These are phyloP conservation scores for Orthochromis malagaraziensis DNA, from an alignment of 2,113 vertebrate species.

Conservation along the genomic window DNA sequence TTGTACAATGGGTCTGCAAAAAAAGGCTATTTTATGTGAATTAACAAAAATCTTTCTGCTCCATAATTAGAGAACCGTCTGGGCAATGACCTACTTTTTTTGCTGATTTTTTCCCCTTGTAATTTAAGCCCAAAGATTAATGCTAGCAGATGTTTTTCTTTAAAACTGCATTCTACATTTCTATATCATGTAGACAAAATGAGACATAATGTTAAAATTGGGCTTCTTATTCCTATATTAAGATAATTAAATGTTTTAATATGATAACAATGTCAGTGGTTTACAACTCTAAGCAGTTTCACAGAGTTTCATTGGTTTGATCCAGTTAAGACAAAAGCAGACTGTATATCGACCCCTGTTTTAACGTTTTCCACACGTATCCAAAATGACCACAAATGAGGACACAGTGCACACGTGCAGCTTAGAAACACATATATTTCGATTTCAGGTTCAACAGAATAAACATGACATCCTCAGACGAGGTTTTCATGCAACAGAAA, in stretches of 20 bases:
- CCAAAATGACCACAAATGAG: neutral
- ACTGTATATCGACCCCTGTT: neutral
- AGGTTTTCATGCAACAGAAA: conserved; percentile 77
- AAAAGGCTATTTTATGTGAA: neutral
- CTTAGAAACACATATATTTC: conserved; percentile 73
- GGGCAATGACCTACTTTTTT: neutral
- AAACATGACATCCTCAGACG: conserved; percentile 62
- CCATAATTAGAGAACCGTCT: neutral
- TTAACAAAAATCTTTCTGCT: neutral
- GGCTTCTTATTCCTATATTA: neutral
- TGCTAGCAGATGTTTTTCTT: neutral
- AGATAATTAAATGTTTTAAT: neutral
- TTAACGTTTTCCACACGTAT: neutral
- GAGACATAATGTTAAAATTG: neutral
- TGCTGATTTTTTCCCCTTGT: neutral
- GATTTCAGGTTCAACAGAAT: conserved; percentile 58
- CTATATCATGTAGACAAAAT: neutral
- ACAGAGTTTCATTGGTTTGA: fast-evolving
- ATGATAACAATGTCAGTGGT: neutral
- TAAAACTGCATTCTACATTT: neutral
- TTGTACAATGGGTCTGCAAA: neutral
- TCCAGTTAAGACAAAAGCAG: neutral
- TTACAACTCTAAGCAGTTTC: neutral
- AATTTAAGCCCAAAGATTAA: neutral
- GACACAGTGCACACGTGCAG: conserved; percentile 17